Base-by-base conservation (phyloP, 2,888 invertebrate genomes). In the Catocala sponsa region DNA sequence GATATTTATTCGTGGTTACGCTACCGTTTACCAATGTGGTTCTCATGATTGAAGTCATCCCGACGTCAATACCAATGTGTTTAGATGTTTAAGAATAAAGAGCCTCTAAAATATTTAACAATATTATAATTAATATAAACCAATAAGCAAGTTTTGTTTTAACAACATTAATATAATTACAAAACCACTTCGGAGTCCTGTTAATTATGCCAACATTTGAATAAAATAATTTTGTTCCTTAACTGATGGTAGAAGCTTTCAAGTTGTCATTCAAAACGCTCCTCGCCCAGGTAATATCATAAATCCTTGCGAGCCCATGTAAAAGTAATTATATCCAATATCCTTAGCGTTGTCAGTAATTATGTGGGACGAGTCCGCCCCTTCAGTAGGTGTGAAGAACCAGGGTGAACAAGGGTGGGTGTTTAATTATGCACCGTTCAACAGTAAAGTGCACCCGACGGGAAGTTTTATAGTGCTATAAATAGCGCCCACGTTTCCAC, bases 401-500 rank as follows among this genome's bases (percentile, higher is more conserved):
- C 68, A 49, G 62, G 56, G 62, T 57, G 62, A 57, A 57, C 43
- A 49, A 53, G 62, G 62, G 62, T 62, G 62, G 56, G 53, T 75
- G 76, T 84, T 86, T 87, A 88, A 89, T 89, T 88, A 88, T 88
- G 86, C 88, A 86, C 76, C 78, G 79, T 74, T 76, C 78, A 76
- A 77, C 78, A 77, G 72, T 79, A 72, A 82, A 80, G 82, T 86
- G 85, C 86, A 87, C 76, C 79, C 80, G 67, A 78, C 78, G 78
- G 81, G 76, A 81, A 84, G 76, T 84, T 85, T 84, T 85, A 85
- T 82, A 73, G 73, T 63, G 58, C 65, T 73, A 64, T 76, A 75
- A 75, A 76, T 70, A 76, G 65, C 68, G 43, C 59, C 54, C 65
- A 65, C 64, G 64, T 70, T 76, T 63, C 64, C 54, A 65, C 59